Evolutionary conservation across 2,797 vertebrate genomes (phyloP).

Genomic region (Chelidonichthys spinosus): DNA sequence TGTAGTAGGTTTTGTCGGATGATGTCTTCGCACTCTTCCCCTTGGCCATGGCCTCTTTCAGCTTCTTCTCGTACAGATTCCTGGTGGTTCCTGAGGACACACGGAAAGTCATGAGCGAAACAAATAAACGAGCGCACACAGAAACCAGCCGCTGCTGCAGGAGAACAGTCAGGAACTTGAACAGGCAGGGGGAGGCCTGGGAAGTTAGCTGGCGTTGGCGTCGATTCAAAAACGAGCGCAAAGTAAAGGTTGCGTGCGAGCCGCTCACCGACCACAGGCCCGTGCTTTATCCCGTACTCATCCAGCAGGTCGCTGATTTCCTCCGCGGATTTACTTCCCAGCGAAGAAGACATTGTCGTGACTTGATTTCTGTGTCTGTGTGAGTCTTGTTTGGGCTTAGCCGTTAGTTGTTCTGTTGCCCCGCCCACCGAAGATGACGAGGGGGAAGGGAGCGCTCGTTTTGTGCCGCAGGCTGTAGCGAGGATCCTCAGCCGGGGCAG

Average conservation of each 20-base stretch:
- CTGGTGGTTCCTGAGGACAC: conserved; percentile 75
- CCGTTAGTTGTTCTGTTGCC: conserved; percentile 19
- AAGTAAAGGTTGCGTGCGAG: not conserved
- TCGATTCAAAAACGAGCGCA: conserved; percentile 33
- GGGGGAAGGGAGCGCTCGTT: conserved; percentile 29
- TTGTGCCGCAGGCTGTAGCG: not conserved
- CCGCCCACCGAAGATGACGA: not conserved
- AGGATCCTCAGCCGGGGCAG: not conserved
- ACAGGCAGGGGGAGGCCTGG: not conserved
- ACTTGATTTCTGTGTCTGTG: not conserved
- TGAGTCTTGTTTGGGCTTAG: conserved; percentile 13
- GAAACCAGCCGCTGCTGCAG: accelerated
- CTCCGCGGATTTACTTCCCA: conserved; percentile 68
- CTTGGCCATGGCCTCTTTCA: conserved; percentile 82
- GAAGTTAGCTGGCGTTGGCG: not conserved
- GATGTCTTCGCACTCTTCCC: conserved; percentile 48
- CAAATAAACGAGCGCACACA: not conserved
- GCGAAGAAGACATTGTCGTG: conserved; percentile 55
- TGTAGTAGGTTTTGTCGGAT: conserved; percentile 78
- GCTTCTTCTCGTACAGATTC: conserved; percentile 83
- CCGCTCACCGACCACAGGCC: conserved; percentile 84
- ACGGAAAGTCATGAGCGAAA: not conserved
- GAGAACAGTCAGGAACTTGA: not conserved
- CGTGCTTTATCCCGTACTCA: conserved; percentile 84
- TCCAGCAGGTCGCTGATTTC: conserved; percentile 79